phyloP scores from a whole-genome alignment of 1,140 invertebrate species.

The Oryzaephilus surinamensis region DNA sequence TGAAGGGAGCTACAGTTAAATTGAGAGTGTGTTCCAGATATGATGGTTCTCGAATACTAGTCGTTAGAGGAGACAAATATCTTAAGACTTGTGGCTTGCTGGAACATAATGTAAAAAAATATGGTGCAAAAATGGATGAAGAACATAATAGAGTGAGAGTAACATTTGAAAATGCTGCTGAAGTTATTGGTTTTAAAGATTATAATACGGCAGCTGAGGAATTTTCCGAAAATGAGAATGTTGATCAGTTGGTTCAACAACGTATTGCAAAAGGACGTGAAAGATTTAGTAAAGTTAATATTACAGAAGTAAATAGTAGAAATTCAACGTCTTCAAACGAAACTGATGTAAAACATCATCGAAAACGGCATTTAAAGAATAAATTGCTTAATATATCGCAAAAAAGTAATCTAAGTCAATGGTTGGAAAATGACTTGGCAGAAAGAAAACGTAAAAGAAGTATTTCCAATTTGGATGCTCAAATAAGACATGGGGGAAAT shows the following conservation, averaged over 20 bases:
- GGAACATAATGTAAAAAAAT: constrained; percentile 55
- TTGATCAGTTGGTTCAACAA: constrained; percentile 16
- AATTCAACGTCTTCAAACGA: constrained; percentile 6
- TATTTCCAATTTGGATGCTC: constrained; percentile 46
- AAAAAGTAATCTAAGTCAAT: too few species aligned
- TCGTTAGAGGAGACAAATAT: constrained; percentile 65
- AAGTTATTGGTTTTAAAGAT: constrained; percentile 32
- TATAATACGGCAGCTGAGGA: constrained; percentile 32
- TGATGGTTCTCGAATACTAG: constrained; percentile 63
- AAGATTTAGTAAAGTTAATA: constrained; percentile 8
- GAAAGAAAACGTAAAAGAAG: constrained; percentile 39
- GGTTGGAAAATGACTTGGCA: constrained; percentile 6
- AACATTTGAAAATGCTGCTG: constrained; percentile 46
- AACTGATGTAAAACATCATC: constrained; percentile 11
- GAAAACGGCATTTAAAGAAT: neutral
- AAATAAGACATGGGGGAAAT: constrained; percentile 64
- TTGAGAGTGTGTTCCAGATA: constrained; percentile 63
- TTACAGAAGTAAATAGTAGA: neutral
- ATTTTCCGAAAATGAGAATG: constrained; percentile 16
- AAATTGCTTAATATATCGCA: neutral
- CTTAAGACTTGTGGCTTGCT: constrained; percentile 64
- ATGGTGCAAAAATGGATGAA: constrained; percentile 41
- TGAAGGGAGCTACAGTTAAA: constrained; percentile 44
- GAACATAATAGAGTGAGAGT: constrained; percentile 46
- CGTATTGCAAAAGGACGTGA: constrained; percentile 17